A percentile compares a stretch with the other conserved stretches of the same genome.
phyloP scores from a whole-genome alignment of 2,797 vertebrate genomes.

The Lagodon rhomboides region DNA sequence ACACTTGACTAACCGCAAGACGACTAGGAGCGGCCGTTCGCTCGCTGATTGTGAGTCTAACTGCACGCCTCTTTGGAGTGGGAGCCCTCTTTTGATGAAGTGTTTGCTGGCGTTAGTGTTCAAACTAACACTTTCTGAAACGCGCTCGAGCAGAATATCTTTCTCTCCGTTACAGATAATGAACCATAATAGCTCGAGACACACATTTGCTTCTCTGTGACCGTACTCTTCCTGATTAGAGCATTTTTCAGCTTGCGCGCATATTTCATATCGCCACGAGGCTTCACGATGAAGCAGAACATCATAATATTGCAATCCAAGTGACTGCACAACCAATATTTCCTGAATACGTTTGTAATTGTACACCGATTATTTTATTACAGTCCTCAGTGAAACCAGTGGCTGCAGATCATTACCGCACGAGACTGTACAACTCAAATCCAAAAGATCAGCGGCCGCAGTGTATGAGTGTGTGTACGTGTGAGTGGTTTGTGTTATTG shows the following conservation, averaged over 20 bases:
- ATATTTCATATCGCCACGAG: background rate
- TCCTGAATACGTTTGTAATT: background rate
- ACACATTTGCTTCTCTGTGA: constrained; percentile 1
- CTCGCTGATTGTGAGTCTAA: constrained; percentile 2
- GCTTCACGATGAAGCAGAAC: constrained; percentile 1
- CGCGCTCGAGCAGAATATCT: background rate
- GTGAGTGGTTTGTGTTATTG: constrained; percentile 44
- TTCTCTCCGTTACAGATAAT: background rate
- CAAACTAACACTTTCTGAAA: constrained; percentile 23
- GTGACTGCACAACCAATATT: background rate
- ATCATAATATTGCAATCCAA: background rate
- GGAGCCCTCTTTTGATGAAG: background rate
- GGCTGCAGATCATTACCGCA: constrained; percentile 23
- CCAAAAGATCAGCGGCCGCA: constrained; percentile 23
- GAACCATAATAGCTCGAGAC: background rate
- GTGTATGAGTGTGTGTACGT: constrained; percentile 37
- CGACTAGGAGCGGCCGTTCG: background rate
- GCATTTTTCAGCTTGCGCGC: background rate
- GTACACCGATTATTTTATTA: constrained; percentile 17
- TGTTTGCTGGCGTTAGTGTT: background rate
- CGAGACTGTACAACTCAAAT: background rate
- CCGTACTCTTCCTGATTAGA: background rate
- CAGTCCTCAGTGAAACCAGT: constrained; percentile 9
- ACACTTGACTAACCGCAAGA: constrained; percentile 43
- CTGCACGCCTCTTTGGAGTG: constrained; percentile 21